phyloP scores from a whole-genome alignment of 2,113 vertebrate species.

The Hippocampus abdominalis region DNA sequence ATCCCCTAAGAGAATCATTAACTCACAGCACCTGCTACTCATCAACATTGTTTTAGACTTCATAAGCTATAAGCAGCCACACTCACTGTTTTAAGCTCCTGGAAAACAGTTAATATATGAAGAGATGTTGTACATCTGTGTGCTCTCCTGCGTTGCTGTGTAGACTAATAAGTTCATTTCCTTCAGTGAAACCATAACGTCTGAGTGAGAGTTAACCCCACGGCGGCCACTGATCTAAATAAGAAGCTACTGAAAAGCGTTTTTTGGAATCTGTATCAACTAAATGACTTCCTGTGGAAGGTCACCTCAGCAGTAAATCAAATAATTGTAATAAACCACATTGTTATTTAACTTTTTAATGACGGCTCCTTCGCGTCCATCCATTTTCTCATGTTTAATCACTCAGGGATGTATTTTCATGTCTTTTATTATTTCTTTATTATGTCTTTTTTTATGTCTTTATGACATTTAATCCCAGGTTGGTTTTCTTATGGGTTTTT shows the following conservation, averaged over 20 bases:
- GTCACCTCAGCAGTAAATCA: conserved; percentile 49
- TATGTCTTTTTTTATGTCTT: no score
- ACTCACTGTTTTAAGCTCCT: conserved; percentile 37
- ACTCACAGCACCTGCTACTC: conserved; percentile 54
- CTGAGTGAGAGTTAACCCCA: conserved; percentile 33
- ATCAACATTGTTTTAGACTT: conserved; percentile 41
- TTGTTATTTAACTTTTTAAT: conserved; percentile 57
- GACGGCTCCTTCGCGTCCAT: conserved; percentile 36
- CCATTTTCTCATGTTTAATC: background rate
- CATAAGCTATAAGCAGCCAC: conserved; percentile 38
- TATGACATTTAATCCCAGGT: no score
- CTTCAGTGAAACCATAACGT: conserved; percentile 37
- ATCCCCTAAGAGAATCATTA: conserved; percentile 60
- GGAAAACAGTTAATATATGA: conserved; percentile 41
- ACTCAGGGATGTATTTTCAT: no score
- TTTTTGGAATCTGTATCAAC: conserved; percentile 30
- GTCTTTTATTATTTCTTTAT: no score
- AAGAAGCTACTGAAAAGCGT: conserved; percentile 31
- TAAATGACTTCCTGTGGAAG: conserved; percentile 53
- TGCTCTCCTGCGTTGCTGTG: conserved; percentile 1
- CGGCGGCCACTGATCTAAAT: conserved; percentile 36
- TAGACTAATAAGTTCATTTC: conserved; percentile 35
- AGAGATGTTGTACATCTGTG: conserved; percentile 11
- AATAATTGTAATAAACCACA: conserved; percentile 56
- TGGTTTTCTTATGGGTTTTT: background rate